Base-by-base conservation (phyloP, 2,888 invertebrate species). In the Heliconius sara region DNA sequence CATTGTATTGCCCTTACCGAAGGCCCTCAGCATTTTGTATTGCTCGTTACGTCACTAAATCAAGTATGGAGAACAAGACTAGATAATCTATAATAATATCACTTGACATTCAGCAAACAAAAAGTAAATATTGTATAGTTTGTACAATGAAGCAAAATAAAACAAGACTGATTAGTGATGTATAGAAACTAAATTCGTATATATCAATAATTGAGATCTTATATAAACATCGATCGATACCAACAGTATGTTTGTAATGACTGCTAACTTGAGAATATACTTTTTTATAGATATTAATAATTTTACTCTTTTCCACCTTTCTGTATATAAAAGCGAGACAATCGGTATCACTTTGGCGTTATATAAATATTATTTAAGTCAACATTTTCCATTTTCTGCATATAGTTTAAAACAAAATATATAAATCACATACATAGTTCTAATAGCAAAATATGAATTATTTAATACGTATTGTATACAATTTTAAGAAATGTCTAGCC, bases 401-500 rank as follows among this genome's bases (percentile, higher is more conserved):
- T 19, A 16, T 34, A 16, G 65, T 30, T 65, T 16, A 27, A 30
- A 65, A 65, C 27, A n/a, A 12, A 27, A 65, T 65, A 30, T 30
- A 16, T 66, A 30, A 30, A 13, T 43, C 43, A 43, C 43, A 43
- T 43, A 43, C 13, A 43, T 13, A 43, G 13, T 12, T 12, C 9
- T 43, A 43, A 22, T 34, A 66, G 66, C 27, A 30, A 67, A 67
- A 67, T 34, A 22, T 67, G 19, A 67, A 39, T 22, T 67, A 67
- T 34, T 66, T 66, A 66, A 52, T n/a, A 34, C n/a, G 3, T 19
- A 39, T 13, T 25, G 57, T 34, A 16, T 63, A 25, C 63, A 76
- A 80, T 80, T 81, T 80, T 73, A 27, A 34, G 52, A 78, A 80
- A 70, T 70, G 78, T 81, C 70, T 76, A 72, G 63, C 78, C 78